Percentiles rank a stretch among this genome's conserved stretches.
Conservation (phyloP, 2,113 vertebrate species). For the Galbula dea region DNA sequence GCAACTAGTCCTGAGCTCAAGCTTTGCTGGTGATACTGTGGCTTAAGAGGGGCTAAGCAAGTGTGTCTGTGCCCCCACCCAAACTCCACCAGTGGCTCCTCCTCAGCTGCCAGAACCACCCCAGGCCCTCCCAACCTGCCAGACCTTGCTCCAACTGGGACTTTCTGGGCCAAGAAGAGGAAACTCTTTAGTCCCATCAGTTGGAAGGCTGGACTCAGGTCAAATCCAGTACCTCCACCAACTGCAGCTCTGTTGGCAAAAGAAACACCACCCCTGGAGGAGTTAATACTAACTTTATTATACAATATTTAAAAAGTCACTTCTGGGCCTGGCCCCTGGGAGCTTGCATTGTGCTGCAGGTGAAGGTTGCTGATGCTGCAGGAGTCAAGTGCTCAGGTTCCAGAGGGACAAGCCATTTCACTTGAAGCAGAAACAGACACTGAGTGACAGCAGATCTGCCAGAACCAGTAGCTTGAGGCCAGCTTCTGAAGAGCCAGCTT, state of each 20-base stretch:
- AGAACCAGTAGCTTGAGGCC: neutral
- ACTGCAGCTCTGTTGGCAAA: neutral
- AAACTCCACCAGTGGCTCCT: neutral
- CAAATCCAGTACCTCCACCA: neutral
- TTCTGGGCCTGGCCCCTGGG: constrained; percentile 8
- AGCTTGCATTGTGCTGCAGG: constrained; percentile 47
- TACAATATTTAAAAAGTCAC: constrained; percentile 40
- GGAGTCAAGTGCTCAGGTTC: neutral
- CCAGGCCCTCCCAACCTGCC: neutral
- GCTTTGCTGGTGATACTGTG: neutral
- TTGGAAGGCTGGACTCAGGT: neutral
- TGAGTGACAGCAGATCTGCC: neutral
- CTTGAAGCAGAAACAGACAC: neutral
- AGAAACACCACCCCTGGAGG: neutral
- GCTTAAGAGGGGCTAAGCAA: neutral
- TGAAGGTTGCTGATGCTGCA: neutral
- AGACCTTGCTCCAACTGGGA: neutral
- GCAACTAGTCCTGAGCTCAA: neutral
- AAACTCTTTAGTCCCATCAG: neutral
- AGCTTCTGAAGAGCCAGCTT: neutral
- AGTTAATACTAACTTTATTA: constrained; percentile 61
- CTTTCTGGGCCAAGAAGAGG: neutral
- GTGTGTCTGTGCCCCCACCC: neutral
- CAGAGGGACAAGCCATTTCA: neutral
- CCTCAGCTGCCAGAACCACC: neutral